These are phyloP conservation scores for Drosophila subsilvestris DNA, from an alignment of 2,888 invertebrate genomes.

Conservation along the genomic window DNA sequence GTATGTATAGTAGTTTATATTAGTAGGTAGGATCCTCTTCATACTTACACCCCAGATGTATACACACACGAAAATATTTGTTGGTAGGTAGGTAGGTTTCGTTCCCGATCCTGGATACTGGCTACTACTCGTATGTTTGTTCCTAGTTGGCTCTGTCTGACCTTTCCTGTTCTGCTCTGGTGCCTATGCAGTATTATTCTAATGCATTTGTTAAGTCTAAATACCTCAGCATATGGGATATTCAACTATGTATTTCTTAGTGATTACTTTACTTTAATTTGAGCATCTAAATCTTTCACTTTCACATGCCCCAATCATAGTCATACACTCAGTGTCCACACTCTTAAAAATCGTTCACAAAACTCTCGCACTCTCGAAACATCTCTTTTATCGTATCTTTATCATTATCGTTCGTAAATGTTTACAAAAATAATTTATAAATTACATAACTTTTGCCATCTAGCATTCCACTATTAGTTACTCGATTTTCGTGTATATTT, in stretches of 20 bases:
- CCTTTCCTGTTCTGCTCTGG: conserved; percentile 6
- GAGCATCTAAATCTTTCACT: conserved; percentile 26
- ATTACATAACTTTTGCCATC: conserved; percentile 69
- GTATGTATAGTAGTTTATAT: conserved; percentile 10
- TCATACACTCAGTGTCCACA: conserved; percentile 18
- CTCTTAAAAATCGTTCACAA: conserved; percentile 5
- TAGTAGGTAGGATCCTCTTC: conserved; percentile 40
- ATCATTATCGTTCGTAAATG: conserved; percentile 65
- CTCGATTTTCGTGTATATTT: conserved; percentile 32
- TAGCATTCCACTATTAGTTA: conserved; percentile 41
- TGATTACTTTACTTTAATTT: conserved; percentile 24
- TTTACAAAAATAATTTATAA: conserved; percentile 78
- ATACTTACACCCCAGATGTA: conserved; percentile 5
- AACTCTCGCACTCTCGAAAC: neutral
- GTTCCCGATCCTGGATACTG: conserved; percentile 17
- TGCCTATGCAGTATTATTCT: neutral
- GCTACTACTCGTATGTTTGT: conserved; percentile 15
- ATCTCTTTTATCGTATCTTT: conserved; percentile 9
- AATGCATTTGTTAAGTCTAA: conserved; percentile 18
- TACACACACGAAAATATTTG: conserved; percentile 14
- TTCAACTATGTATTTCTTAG: conserved; percentile 16
- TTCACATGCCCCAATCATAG: conserved; percentile 22
- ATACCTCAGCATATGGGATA: conserved; percentile 23
- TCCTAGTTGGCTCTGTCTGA: conserved; percentile 17
- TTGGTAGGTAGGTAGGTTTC: conserved; percentile 49